Percentiles rank a stretch among this genome's conserved stretches.
Evolutionary conservation across 2,888 invertebrate genomes (phyloP).

Genomic region (Lasioglossum pauxillum): DNA sequence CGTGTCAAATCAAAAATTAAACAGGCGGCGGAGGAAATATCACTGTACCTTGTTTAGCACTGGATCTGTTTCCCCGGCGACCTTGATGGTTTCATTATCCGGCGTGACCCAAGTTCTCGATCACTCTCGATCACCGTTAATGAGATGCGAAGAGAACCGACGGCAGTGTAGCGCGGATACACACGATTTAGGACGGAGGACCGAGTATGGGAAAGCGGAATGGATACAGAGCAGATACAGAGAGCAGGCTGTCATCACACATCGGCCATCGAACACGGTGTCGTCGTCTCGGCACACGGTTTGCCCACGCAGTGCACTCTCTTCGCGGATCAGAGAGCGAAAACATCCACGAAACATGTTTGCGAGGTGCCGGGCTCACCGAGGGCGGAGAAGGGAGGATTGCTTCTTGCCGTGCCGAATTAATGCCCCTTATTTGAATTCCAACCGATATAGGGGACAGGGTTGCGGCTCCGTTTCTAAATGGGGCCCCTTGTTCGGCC

Average conservation of each 20-base stretch:
- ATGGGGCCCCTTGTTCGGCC: conserved; percentile 35
- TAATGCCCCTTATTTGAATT: conserved; percentile 49
- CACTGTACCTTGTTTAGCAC: conserved; percentile 5
- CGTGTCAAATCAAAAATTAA: background rate
- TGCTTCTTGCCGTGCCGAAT: conserved; percentile 40
- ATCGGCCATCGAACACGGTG: background rate
- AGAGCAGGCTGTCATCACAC: conserved; percentile 1
- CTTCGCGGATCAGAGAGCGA: conserved; percentile 12
- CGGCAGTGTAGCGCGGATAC: background rate
- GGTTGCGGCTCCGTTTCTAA: conserved; percentile 5
- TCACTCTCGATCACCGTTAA: background rate
- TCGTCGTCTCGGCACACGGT: conserved; percentile 35
- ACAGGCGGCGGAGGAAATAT: background rate
- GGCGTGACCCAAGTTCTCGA: conserved; percentile 1
- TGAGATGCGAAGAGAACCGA: background rate
- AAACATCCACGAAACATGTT: conserved; percentile 51
- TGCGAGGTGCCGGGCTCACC: background rate
- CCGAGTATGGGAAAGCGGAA: background rate
- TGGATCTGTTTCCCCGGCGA: conserved; percentile 3
- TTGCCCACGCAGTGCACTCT: conserved; percentile 16
- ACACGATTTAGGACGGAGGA: conserved; percentile 12
- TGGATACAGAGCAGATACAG: background rate
- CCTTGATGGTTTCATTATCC: conserved; percentile 2
- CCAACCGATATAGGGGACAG: conserved; percentile 17
- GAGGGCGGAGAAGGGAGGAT: conserved; percentile 55